phyloP scores from a whole-genome alignment of 2,888 invertebrate species.

The Sphinx pinastri region DNA sequence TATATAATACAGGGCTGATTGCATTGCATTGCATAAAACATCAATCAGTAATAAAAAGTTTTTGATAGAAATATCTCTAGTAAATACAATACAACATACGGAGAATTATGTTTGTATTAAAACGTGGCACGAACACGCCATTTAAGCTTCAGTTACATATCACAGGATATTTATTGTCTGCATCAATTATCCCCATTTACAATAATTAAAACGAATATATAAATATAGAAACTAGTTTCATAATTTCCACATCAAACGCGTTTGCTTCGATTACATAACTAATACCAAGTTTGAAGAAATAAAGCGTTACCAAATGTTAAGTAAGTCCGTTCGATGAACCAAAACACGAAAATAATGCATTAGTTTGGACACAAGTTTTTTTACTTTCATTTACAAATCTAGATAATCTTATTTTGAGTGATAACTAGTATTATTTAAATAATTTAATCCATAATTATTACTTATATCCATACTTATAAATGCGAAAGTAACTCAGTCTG shows the following conservation, averaged over 20 bases:
- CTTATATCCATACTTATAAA: too few relatives aligned
- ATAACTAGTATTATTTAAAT: too few relatives aligned
- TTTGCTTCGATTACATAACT: slow-evolving; percentile 10
- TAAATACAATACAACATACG: too few relatives aligned
- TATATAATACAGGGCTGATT: too few relatives aligned
- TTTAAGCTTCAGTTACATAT: too few relatives aligned
- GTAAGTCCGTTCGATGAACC: slow-evolving; percentile 18
- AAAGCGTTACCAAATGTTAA: slow-evolving; percentile 11
- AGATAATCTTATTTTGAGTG: neutral
- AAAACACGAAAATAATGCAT: slow-evolving; percentile 18
- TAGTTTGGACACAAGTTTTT: neutral
- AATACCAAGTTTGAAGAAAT: slow-evolving; percentile 12
- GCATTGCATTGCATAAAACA: too few relatives aligned
- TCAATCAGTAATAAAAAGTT: too few relatives aligned
- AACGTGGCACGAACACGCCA: too few relatives aligned
- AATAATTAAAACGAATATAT: neutral
- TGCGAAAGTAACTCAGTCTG: too few relatives aligned
- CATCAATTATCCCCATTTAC: neutral
- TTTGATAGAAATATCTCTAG: too few relatives aligned
- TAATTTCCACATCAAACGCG: neutral
- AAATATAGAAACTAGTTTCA: neutral
- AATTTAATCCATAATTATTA: too few relatives aligned
- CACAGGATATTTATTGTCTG: neutral
- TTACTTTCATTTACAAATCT: neutral
- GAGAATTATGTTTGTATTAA: too few relatives aligned